Percentiles rank a stretch among this genome's conserved stretches.
phyloP scores from a whole-genome alignment of 2,113 vertebrate species.

The Oxyruncus cristatus region DNA sequence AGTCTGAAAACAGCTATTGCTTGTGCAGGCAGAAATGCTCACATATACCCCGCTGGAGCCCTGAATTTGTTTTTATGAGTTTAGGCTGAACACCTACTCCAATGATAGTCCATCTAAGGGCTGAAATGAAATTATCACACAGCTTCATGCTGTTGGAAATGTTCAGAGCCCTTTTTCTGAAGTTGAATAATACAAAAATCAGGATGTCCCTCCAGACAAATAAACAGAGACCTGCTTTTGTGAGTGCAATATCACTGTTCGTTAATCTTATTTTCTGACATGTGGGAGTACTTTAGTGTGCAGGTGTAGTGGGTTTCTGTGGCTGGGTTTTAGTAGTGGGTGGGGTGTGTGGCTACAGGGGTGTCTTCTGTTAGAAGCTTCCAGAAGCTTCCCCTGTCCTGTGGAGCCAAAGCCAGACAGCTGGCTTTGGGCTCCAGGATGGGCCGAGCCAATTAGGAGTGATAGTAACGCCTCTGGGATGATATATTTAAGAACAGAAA shows the following conservation, averaged over 20 bases:
- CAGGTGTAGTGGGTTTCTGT: neutral
- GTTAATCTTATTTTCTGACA: neutral
- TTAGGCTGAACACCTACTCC: neutral
- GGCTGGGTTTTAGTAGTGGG: too few species aligned
- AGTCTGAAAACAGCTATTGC: neutral
- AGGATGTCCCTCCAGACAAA: neutral
- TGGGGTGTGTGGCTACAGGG: too few species aligned
- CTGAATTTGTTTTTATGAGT: neutral
- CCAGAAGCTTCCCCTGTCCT: too few species aligned
- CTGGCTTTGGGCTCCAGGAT: too few species aligned
- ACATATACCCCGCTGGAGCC: neutral
- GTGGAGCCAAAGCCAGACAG: too few species aligned
- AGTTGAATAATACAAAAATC: neutral
- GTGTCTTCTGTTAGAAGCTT: too few species aligned
- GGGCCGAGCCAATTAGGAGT: too few species aligned
- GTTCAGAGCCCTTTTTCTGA: neutral
- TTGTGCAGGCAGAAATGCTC: neutral
- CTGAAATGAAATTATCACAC: neutral
- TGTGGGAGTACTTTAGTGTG: neutral
- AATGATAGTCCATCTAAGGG: neutral
- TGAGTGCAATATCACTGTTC: neutral
- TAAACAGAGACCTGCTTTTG: neutral
- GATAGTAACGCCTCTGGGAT: too few species aligned
- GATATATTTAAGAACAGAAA: too few species aligned
- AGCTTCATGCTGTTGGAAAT: neutral